Conservation (phyloP, 1,140 invertebrate genomes). For the Mactra quadrangularis region DNA sequence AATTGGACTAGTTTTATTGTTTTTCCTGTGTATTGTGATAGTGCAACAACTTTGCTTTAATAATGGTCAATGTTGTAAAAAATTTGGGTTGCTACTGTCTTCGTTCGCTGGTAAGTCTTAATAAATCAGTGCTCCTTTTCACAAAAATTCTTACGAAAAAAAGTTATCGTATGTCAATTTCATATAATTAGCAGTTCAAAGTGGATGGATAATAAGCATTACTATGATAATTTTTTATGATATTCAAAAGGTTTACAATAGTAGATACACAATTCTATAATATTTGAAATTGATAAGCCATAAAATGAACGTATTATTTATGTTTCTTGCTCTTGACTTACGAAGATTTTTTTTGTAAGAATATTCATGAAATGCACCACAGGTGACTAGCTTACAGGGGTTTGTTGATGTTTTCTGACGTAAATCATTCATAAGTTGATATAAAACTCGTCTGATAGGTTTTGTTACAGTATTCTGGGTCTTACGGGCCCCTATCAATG, state of each 20-base stretch:
- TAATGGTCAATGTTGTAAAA: neutral
- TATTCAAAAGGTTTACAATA: neutral
- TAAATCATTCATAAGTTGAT: neutral
- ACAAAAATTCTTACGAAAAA: too few relatives aligned
- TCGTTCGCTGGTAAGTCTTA: neutral
- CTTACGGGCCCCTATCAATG: too few relatives aligned
- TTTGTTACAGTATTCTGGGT: too few relatives aligned
- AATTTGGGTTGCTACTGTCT: neutral
- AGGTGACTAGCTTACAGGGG: neutral
- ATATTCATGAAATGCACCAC: too few relatives aligned
- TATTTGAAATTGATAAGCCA: too few relatives aligned
- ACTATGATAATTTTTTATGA: neutral
- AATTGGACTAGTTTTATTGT: neutral
- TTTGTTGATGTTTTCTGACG: neutral
- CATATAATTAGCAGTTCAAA: too few relatives aligned
- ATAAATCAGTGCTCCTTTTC: too few relatives aligned
- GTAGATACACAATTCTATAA: too few relatives aligned
- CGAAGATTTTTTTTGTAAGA: too few relatives aligned
- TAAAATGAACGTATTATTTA: too few relatives aligned
- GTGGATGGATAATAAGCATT: neutral
- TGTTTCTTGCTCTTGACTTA: too few relatives aligned
- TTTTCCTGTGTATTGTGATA: neutral
- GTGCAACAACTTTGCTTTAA: conserved; percentile 1
- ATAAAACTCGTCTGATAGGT: neutral
- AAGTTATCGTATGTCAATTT: too few relatives aligned